phyloP scores from a whole-genome alignment of 2,797 vertebrate genomes.

The Bovichtus variegatus region DNA sequence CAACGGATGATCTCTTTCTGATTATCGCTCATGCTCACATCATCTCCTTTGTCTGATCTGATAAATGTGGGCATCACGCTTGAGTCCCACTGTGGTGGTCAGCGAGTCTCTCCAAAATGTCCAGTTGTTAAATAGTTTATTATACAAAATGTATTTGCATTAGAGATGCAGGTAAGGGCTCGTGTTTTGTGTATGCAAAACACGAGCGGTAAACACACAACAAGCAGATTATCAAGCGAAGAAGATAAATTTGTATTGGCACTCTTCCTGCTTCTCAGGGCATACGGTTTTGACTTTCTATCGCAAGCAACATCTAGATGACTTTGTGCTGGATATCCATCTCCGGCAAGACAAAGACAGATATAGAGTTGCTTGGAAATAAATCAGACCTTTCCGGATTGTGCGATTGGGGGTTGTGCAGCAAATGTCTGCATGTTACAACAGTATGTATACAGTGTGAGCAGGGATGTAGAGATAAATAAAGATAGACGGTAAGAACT shows the following conservation, averaged over 20 bases:
- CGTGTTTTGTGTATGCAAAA: constrained; percentile 40
- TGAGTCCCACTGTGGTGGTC: constrained; percentile 70
- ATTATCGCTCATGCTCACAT: constrained; percentile 65
- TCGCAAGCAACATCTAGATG: neutral
- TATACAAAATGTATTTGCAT: no score
- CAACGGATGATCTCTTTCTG: constrained; percentile 47
- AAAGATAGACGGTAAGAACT: neutral
- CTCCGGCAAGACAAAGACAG: constrained; percentile 4
- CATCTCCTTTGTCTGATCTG: constrained; percentile 69
- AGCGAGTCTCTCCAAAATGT: constrained; percentile 46
- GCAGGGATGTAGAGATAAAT: neutral
- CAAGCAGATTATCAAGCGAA: constrained; percentile 1
- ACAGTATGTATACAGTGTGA: neutral
- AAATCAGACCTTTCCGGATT: constrained; percentile 4
- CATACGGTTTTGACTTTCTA: neutral
- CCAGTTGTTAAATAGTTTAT: constrained; percentile 34
- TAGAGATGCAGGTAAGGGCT: constrained; percentile 24
- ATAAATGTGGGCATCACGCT: constrained; percentile 64
- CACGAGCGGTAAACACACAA: constrained; percentile 18
- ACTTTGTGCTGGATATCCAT: neutral
- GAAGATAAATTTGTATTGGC: constrained; percentile 38
- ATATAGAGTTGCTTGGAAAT: neutral
- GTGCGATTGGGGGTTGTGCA: neutral
- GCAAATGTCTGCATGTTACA: neutral
- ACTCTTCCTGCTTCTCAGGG: constrained; percentile 28